phyloP scores from a whole-genome alignment of 2,113 vertebrate genomes.

The Falco punctatus region DNA sequence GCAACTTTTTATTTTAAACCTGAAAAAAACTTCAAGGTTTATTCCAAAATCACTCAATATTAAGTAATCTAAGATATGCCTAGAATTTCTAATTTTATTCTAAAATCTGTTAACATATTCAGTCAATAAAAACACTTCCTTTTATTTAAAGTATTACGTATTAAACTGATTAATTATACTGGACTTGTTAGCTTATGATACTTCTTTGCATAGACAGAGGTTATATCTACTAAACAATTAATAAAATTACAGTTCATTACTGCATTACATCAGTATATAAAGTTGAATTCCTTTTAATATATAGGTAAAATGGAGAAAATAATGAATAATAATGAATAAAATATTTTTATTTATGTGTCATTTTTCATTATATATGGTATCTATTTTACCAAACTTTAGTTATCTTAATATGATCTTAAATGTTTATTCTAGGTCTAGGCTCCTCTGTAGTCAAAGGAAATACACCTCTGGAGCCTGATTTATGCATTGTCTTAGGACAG shows the following conservation, averaged over 20 bases:
- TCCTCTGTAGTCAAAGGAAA: background rate
- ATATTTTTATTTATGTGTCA: background rate
- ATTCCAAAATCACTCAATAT: background rate
- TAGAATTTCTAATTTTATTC: background rate
- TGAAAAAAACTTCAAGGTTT: background rate
- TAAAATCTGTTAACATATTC: background rate
- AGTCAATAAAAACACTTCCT: background rate
- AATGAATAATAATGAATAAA: background rate
- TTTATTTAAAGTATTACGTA: background rate
- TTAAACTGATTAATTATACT: background rate
- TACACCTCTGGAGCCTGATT: background rate
- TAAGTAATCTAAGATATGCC: background rate
- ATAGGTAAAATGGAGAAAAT: background rate
- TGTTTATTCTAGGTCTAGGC: background rate
- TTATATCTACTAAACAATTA: background rate
- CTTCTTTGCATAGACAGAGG: background rate
- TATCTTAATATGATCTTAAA: background rate
- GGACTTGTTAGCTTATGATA: background rate
- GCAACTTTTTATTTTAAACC: background rate
- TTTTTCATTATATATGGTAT: background rate
- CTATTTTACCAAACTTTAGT: background rate
- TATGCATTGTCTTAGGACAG: background rate
- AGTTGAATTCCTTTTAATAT: background rate
- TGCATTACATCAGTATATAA: background rate
- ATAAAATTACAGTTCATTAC: background rate